Base-by-base conservation (phyloP, 2,797 vertebrate species). In the Echeneis naucrates region DNA sequence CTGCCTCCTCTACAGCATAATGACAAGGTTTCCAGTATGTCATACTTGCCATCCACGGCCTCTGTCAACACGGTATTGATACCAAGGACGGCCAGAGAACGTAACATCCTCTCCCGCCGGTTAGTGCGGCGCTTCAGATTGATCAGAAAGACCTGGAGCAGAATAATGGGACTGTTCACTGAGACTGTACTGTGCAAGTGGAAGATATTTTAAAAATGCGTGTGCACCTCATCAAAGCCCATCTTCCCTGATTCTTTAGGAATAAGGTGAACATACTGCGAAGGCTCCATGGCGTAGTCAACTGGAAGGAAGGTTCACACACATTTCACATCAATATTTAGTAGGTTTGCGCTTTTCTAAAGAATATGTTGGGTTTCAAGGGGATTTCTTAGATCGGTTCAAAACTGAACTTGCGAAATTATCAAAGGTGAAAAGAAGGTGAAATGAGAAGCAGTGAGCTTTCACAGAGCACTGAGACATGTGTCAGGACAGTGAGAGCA, bases 1-100 rank as follows among this genome's bases (percentile, higher is more conserved):
- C 32, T 19, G 5, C n/a, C 17, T 9, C 45, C 30, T 47, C 2
- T 26, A 12, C 17, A 12, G 7, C 23, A 54, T 21, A 23, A n/a
- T 3, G 1, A 33, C 11, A 30, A 6, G 35, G 33, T 66, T 64
- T 5, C 50, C 44, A 51, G 33, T 30, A 24, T 57, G 45, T 75
- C 90, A 91, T 94, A 97, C 96, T 96, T 97, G 89, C 96, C 96
- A 68, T 98, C 96, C 87, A 97, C 95, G 8, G 96, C 96, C 73
- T 96, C 94, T 33, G 94, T 92, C 12, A 96, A 83, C 61, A 95
- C 96, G 75, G 92, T 89, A 2, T 89, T 80, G 26, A 98, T 95
- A 81, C 96, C 92, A 48, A 95, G 95, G 40, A 95, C 95, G 0
- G 94, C 91, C 16, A 98, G 92, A 0, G 95, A 95, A 9, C 86